Conservation (phyloP, 2,113 vertebrate species). For the Cyrtonyx montezumae region DNA sequence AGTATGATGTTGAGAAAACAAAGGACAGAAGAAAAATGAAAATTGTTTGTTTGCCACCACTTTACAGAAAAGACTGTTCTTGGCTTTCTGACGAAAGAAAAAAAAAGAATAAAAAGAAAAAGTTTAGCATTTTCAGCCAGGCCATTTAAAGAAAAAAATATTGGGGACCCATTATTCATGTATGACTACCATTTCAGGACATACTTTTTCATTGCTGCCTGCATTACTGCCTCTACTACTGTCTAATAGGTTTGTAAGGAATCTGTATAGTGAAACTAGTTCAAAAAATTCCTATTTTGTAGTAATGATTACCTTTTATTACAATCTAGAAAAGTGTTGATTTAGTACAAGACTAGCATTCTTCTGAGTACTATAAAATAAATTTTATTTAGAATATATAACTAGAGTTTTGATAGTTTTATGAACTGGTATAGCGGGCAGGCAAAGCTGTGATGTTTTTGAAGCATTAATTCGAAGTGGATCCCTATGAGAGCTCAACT, state of each 20-base stretch:
- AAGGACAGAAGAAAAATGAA: background rate
- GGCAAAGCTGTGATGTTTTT: constrained; percentile 45
- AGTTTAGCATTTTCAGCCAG: background rate
- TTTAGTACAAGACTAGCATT: background rate
- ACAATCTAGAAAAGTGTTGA: rapidly evolving
- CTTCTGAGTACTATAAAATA: background rate
- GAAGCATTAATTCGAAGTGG: constrained; percentile 70
- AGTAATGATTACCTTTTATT: background rate
- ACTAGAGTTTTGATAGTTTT: background rate
- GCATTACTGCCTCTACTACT: background rate
- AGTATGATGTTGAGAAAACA: background rate
- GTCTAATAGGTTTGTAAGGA: background rate
- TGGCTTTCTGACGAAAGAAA: too few species aligned
- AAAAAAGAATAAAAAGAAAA: too few species aligned
- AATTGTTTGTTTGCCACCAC: background rate
- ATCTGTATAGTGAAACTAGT: background rate
- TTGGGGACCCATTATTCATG: background rate
- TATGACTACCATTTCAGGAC: background rate
- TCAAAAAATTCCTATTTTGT: background rate
- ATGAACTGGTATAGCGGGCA: constrained; percentile 25
- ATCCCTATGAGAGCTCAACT: constrained; percentile 70
- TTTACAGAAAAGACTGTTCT: background rate
- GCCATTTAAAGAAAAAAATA: background rate
- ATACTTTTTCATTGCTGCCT: background rate
- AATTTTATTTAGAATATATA: background rate